Evolutionary conservation across 1,140 invertebrate genomes (phyloP), one percentile per base, ranked within the genome.

Genomic region (Palaemon carinicauda): DNA sequence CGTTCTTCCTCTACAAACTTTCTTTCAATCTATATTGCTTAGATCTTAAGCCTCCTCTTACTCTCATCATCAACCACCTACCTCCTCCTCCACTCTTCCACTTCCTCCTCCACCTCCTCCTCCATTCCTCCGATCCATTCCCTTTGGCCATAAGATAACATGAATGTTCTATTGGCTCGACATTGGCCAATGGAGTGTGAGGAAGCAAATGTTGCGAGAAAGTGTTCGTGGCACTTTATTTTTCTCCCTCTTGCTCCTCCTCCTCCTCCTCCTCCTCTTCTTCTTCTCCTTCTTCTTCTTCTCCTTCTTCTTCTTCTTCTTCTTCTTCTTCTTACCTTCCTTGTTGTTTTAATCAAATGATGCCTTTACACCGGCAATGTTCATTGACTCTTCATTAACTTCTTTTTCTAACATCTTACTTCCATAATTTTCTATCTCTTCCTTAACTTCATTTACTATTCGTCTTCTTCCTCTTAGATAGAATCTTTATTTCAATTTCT

Each of bases 131-230:
- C 10, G 24, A 12, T 7, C 12, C 65, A 3, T 69, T 21, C 29
- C 7, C 12, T 33, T 10, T 29, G 29, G 31, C 33, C 19, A 29
- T 0, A 73, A 74, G 80, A 82, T 52, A 69, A 14, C 15, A 71
- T 21, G 33, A 27, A 50, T 41, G 33, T 41, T 51, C 52, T 54
- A 83, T 41, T 75, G 71, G 52, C 71, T 21, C 5, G 71, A 75
- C 71, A 56, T 29, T n/a, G n/a, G 9, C 50, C 80, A 82, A 73
- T 82, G 80, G 80, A 31, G 80, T 50, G 80, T 82, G 80, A 74
- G 80, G 51, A 54, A 41, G 50, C 74, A 53, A 51, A 52, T 73
- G 80, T 74, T 65, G 65, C 65, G n/a, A 27, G 73, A 75, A 33
- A 75, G 31, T 75, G 29, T 50, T 50, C 73, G 33, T 50, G 19